Evolutionary conservation across 2,113 vertebrate species (phyloP).

Genomic region (Smithornis capensis): DNA sequence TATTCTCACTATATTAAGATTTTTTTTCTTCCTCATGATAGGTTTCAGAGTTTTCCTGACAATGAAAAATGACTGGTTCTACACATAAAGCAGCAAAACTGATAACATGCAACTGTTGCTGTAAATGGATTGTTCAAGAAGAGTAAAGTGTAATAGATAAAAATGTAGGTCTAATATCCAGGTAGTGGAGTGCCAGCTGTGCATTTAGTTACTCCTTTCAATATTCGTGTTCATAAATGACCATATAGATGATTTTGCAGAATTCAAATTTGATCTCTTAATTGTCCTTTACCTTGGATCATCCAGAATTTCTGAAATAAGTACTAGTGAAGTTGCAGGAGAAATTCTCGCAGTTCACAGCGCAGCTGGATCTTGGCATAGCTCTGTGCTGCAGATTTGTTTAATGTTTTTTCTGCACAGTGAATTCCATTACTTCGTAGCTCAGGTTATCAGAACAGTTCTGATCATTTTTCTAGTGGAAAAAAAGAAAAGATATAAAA

Average conservation of each 20-base stretch:
- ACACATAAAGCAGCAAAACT: neutral
- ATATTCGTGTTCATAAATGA: neutral
- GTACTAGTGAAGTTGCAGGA: neutral
- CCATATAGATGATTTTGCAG: neutral
- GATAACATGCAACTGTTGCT: neutral
- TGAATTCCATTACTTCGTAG: neutral
- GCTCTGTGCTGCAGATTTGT: neutral
- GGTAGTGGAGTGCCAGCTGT: neutral
- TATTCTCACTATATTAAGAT: neutral
- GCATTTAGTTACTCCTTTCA: neutral
- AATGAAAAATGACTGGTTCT: neutral
- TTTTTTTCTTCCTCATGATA: neutral
- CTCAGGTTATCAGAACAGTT: neutral
- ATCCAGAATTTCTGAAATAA: neutral
- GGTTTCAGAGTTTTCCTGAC: neutral
- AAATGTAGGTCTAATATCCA: neutral
- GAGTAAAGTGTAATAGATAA: neutral
- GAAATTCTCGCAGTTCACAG: neutral
- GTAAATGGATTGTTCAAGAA: neutral
- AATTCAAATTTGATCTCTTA: neutral
- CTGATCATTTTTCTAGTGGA: neutral
- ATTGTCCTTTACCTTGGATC: neutral
- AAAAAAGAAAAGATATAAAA: neutral
- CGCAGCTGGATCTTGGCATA: neutral
- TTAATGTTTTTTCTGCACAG: neutral